A percentile compares a stretch with the other conserved stretches of the same genome.
These are phyloP conservation scores for Hippocampus kuda DNA, from an alignment of 2,797 vertebrate species.

Conservation along the genomic window DNA sequence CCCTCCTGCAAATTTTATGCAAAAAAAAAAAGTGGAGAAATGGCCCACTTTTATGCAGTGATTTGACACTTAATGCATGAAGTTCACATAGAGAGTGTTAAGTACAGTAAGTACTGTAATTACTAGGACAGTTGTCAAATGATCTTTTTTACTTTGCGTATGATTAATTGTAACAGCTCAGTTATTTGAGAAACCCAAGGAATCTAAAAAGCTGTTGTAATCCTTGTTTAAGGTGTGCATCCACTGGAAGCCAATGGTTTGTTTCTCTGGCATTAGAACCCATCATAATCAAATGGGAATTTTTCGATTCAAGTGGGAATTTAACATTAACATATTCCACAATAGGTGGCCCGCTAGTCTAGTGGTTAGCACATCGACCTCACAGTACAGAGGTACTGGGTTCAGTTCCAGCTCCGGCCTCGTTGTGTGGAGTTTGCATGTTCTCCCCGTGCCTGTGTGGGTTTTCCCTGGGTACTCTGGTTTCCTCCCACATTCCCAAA, in stretches of 20 bases:
- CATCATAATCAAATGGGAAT: slow-evolving; percentile 17
- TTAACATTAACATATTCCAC: too few species aligned
- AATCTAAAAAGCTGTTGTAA: slow-evolving; percentile 32
- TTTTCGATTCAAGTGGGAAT: not conserved
- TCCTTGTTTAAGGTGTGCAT: slow-evolving; percentile 39
- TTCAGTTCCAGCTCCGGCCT: too few species aligned
- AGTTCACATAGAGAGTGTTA: slow-evolving; percentile 8
- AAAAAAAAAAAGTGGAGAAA: not conserved
- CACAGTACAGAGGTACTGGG: too few species aligned
- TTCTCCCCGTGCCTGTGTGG: too few species aligned
- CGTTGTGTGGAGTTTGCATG: too few species aligned
- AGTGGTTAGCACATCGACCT: too few species aligned
- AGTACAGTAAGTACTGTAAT: slow-evolving; percentile 28
- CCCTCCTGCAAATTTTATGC: not conserved
- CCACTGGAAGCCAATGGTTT: slow-evolving; percentile 7
- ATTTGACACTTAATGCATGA: slow-evolving; percentile 13
- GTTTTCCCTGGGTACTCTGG: too few species aligned
- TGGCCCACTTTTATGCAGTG: slow-evolving; percentile 4
- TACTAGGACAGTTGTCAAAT: slow-evolving; percentile 29
- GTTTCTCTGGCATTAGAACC: slow-evolving; percentile 12
- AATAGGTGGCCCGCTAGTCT: too few species aligned
- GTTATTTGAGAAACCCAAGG: slow-evolving; percentile 11
- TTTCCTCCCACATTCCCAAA: too few species aligned
- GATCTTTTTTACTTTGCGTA: slow-evolving; percentile 5
- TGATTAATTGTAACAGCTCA: slow-evolving; percentile 28